Evolutionary conservation across 2,888 invertebrate genomes (phyloP), one percentile per base, ranked within the genome.

Genomic region (Dioctria rufipes): DNA sequence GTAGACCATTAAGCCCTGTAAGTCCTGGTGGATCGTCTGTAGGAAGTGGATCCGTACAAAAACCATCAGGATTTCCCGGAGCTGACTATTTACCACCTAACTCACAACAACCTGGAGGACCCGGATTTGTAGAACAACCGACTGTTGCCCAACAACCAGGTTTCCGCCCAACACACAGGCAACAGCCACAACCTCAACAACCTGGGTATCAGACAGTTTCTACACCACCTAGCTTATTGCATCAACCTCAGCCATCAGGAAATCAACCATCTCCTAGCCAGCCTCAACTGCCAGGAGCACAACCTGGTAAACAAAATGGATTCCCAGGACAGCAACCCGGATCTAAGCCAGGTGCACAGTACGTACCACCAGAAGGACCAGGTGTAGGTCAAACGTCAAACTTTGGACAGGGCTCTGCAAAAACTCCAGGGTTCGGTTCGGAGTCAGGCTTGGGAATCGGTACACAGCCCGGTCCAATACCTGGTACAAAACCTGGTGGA

Each of bases 371-470:
- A 66, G 40, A 25, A 13, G 60, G 80, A 43, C 83, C 84, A 11
- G 83, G 78, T 6, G 83, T 84, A 69, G 58, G 71, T 2, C 71
- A 67, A 67, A 5, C 4, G 49, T 9, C 58, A 54, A 9, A 13
- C 3, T 69, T 37, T 25, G 25, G 25, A 25, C 25, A 0, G 2
- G 25, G 25, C 25, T 25, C 25, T 25, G 25, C 25, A 25, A 25
- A 25, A 25, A 46, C 49, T 3, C 54, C 54, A 11, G 54, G 9
- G 1, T 54, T 54, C 11, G 54, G 54, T 11, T 54, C 54, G 1
- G 25, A 25, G 2, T 54, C 54, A 4, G 11, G 11, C 11, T 54
- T 54, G 11, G 54, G 54, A 11, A 54, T 4, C 3, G 54, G 54
- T 11, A 1, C 9, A 0, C 11, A 4, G 1, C 54, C 54, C 4